These are phyloP conservation scores for Gulo gulo DNA, from an alignment of 2,113 vertebrate genomes.

Conservation along the genomic window DNA sequence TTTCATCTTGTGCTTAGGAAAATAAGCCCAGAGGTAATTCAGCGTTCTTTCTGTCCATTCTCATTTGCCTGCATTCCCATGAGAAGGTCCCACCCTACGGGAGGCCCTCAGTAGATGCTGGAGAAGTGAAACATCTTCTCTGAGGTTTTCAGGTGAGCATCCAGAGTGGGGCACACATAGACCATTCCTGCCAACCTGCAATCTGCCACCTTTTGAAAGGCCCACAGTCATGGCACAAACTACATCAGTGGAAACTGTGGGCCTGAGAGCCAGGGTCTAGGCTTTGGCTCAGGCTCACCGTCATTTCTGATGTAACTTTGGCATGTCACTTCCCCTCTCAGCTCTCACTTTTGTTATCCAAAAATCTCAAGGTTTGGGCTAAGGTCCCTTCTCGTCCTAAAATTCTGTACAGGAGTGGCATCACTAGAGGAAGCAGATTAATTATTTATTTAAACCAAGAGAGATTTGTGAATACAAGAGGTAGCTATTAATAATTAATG, in stretches of 20 bases:
- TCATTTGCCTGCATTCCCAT: not conserved
- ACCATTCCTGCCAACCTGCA: not conserved
- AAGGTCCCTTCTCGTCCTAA: not conserved
- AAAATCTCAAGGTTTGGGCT: not conserved
- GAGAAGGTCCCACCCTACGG: not conserved
- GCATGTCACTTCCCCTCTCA: not conserved
- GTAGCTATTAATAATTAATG: not conserved
- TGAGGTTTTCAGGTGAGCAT: not conserved
- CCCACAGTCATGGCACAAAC: not conserved
- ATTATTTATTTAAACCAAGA: not conserved
- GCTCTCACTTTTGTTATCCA: not conserved
- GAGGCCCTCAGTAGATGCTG: not conserved
- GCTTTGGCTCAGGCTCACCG: not conserved
- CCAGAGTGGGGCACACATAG: not conserved
- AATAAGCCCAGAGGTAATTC: not conserved
- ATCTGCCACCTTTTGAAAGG: not conserved
- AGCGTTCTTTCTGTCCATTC: not conserved
- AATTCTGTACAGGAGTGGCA: not conserved
- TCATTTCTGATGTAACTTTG: not conserved
- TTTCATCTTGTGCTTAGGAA: conserved; percentile 10
- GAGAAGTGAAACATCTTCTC: not conserved
- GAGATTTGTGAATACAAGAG: not conserved
- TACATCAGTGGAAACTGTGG: not conserved
- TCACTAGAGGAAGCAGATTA: not conserved
- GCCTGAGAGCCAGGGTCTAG: not conserved